Conservation (phyloP, 2,797 vertebrate species). For the Babyrousa celebensis region DNA sequence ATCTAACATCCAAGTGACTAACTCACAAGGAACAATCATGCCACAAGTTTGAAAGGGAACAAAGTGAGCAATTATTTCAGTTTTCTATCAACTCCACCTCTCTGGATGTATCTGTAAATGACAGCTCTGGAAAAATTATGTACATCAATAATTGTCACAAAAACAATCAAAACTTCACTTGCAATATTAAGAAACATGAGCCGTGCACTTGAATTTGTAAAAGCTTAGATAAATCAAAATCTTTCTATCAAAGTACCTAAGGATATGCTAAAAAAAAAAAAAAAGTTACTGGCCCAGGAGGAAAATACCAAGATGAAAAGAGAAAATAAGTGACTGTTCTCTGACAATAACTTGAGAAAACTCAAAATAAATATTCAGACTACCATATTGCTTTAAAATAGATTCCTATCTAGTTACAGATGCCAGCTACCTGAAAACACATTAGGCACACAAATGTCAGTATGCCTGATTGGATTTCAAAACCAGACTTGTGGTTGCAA, state of each 20-base stretch:
- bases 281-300: not conserved
- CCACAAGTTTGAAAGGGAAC: not conserved
- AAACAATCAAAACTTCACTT: constrained; percentile 28
- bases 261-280: not conserved
- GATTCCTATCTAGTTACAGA: constrained; percentile 31
- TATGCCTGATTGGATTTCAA: constrained; percentile 13
- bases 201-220: not conserved
- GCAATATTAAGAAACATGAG: not conserved
- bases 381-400: not conserved
- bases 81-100: not conserved
- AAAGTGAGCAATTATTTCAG: not conserved
- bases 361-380: not conserved
- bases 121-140: not conserved
- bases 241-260: not conserved
- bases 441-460: not conserved
- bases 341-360: not conserved
- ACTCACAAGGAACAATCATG: not conserved
- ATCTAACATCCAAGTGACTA: not conserved
- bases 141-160: not conserved
- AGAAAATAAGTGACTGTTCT: not conserved
- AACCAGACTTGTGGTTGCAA: constrained; percentile 57
- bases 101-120: not conserved
- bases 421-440: not conserved
- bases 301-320: constrained; percentile 4
- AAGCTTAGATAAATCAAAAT: not conserved